phyloP scores from a whole-genome alignment of 2,797 vertebrate genomes.

The Aselliscus stoliczkanus region DNA sequence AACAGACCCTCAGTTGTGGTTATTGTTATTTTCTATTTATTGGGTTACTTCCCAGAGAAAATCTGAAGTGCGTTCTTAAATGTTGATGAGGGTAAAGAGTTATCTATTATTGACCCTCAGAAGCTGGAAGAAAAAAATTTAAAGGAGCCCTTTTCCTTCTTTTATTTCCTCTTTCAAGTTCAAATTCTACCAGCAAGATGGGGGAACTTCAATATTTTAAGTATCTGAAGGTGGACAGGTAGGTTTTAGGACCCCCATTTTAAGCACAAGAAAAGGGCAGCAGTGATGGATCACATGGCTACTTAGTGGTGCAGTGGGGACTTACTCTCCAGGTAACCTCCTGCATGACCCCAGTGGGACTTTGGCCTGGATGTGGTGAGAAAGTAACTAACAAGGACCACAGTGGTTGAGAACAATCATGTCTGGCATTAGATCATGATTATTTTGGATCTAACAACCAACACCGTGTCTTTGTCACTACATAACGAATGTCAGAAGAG shows the following conservation, averaged over 20 bases:
- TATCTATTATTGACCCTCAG: neutral
- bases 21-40: neutral
- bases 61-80: neutral
- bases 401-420: neutral
- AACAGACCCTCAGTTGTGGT: too few species aligned
- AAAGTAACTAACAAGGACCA: neutral
- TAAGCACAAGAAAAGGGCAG: neutral
- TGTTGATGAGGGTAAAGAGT: neutral
- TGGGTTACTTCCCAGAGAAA: neutral
- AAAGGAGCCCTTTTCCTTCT: neutral
- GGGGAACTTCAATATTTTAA: neutral
- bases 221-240: neutral
- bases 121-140: neutral
- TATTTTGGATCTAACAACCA: neutral
- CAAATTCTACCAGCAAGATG: neutral
- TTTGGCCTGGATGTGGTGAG: neutral
- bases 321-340: neutral
- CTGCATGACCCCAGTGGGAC: rapidly evolving
- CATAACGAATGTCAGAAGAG: neutral
- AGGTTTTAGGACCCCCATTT: neutral
- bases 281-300: neutral
- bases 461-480: neutral
- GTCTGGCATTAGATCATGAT: neutral
- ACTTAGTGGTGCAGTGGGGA: neutral
- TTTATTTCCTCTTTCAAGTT: neutral